These are phyloP conservation scores for Tachuris rubrigastra DNA, from an alignment of 2,113 vertebrate genomes.

Conservation along the genomic window DNA sequence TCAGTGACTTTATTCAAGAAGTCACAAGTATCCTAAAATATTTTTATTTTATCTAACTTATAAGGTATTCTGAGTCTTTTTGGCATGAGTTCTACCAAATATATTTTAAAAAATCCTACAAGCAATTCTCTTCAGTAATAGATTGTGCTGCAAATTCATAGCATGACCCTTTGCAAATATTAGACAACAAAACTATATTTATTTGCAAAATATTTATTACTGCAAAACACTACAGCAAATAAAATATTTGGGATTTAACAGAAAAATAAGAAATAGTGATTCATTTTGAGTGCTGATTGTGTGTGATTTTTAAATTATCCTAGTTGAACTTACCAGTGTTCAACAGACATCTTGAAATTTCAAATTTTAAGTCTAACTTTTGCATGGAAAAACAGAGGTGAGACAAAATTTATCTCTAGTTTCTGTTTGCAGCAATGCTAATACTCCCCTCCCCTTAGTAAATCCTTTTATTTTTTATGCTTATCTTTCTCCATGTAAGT, in stretches of 20 bases:
- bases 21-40: not conserved
- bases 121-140: not conserved
- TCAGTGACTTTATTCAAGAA: not conserved
- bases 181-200: not conserved
- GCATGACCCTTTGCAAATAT: not conserved
- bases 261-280: not conserved
- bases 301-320: not conserved
- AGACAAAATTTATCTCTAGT: not conserved
- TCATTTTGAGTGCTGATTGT: not conserved
- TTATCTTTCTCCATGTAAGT: not conserved
- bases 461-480: not conserved
- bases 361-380: not conserved
- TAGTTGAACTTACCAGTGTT: not conserved
- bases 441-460: not conserved
- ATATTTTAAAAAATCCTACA: not conserved
- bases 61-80: not conserved
- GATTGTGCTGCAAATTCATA: not conserved
- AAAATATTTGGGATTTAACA: not conserved
- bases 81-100: not conserved
- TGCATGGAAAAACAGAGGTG: not conserved
- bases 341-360: not conserved
- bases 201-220: not conserved
- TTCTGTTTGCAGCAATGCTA: not conserved
- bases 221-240: not conserved
- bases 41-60: not conserved